A percentile compares a stretch with the other conserved stretches of the same genome.
Conservation (phyloP, 2,888 invertebrate species). For the Allygus modestus region DNA sequence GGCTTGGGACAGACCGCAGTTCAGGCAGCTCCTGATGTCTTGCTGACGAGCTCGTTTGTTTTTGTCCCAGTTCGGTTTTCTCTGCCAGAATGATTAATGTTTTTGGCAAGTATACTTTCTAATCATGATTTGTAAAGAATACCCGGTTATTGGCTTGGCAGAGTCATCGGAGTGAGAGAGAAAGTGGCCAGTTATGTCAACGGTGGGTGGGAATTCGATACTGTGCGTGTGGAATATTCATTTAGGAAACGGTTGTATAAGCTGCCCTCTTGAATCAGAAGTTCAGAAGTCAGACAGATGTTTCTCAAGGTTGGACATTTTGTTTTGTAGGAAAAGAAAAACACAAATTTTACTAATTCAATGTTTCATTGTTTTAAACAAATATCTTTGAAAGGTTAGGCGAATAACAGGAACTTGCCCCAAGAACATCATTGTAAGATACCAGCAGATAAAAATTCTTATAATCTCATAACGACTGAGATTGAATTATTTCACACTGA, state of each 20-base stretch:
- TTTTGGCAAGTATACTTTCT: slow-evolving; percentile 35
- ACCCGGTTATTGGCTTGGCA: slow-evolving; percentile 37
- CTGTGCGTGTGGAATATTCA: slow-evolving; percentile 38
- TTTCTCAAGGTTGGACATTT: too few relatives aligned
- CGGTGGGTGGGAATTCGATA: slow-evolving; percentile 36
- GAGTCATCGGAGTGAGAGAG: slow-evolving; percentile 34
- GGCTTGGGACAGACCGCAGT: too few relatives aligned
- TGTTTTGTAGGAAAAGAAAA: too few relatives aligned
- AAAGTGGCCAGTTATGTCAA: slow-evolving; percentile 41
- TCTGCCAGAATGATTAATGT: not conserved
- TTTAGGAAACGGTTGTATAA: slow-evolving; percentile 13
- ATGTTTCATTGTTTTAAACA: too few relatives aligned
- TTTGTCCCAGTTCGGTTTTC: slow-evolving; percentile 24
- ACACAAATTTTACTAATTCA: too few relatives aligned
- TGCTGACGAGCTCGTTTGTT: not conserved
- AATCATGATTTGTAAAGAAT: slow-evolving; percentile 40
- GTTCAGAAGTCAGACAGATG: too few relatives aligned
- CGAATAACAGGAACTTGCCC: too few relatives aligned
- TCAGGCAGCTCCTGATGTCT: not conserved
- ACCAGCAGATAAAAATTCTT: too few relatives aligned
- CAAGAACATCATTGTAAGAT: too few relatives aligned
- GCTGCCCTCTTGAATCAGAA: not conserved
- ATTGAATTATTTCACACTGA: too few relatives aligned
- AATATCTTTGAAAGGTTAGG: too few relatives aligned
- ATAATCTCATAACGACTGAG: too few relatives aligned